Conservation (phyloP, 2,113 vertebrate species). For the Pan paniscus region DNA sequence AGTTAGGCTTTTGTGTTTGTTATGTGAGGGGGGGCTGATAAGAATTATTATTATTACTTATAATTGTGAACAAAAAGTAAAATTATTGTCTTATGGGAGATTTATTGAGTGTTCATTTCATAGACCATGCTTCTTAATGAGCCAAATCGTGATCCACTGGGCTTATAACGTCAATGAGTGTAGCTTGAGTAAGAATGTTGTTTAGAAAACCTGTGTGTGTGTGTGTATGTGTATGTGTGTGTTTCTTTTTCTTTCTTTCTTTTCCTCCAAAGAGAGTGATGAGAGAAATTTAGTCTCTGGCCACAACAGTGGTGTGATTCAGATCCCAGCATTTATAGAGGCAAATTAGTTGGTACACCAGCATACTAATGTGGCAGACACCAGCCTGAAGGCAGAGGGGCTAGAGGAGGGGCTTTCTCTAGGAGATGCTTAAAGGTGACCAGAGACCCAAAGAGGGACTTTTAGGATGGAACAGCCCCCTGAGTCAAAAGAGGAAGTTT, state of each 20-base stretch:
- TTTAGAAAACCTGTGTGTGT: not conserved
- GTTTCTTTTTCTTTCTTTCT: not conserved
- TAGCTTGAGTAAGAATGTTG: not conserved
- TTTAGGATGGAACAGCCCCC: not conserved
- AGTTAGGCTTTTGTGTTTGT: not conserved
- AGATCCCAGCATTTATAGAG: constrained; percentile 80
- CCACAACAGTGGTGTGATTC: constrained; percentile 79
- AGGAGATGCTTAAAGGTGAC: not conserved
- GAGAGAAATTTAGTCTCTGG: constrained; percentile 76
- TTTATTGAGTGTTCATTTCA: not conserved
- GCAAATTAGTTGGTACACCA: constrained; percentile 69
- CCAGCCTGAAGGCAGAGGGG: not conserved
- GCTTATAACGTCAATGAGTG: not conserved
- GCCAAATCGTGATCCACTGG: not conserved
- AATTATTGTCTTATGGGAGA: not conserved
- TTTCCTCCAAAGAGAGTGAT: constrained; percentile 71
- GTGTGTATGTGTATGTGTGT: constrained; percentile 8
- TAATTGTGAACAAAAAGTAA: not conserved
- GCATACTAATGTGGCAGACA: constrained; percentile 77
- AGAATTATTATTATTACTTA: not conserved
- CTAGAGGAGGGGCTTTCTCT: not conserved
- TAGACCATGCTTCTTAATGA: not conserved
- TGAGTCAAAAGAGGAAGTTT: not conserved
- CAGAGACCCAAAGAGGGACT: too few species aligned
- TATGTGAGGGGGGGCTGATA: not conserved